Evolutionary conservation across 2,888 invertebrate genomes (phyloP), one percentile per base, ranked within the genome.

Genomic region (Torymus tubicola): DNA sequence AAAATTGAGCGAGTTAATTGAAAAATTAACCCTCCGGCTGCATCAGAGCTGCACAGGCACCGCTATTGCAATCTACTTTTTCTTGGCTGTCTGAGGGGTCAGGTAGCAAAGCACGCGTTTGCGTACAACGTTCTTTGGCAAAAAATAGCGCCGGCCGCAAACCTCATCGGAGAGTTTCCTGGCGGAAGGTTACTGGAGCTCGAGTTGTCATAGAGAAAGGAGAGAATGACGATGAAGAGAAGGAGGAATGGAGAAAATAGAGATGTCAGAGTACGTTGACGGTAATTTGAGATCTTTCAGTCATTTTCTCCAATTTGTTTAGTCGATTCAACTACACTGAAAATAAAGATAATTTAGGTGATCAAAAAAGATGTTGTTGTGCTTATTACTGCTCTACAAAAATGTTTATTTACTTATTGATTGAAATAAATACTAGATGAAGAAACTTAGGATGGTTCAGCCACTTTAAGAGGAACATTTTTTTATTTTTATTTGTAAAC

Each of bases 291-390:
- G 50, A 60, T 67, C 67, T 24, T 63, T 24, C 60, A 4, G 52
- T 58, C 53, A 52, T 74, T 64, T 75, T 21, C 16, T 60, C 60
- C 31, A 16, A 52, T 69, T 18, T 42, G 42, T 42, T 8, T 42
- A 31, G 16, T 21, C 13, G 64, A 80, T 70, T 58, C 69, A 16
- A 60, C 18, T 24, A 21, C 18, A 58, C 72, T 81, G 76, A 69
- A 81, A 77, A 72, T 67, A 68, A 42, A 76, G 63, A 53, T 16
- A 21, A 72, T 13, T 13, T 53, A 14, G 21, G 58, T 80, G 71
- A 79, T 71, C 61, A 53, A 65, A 75, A 75, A 80, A 80, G 53
- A 71, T 75, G 65, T 67, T 75, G 75, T 67, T 42, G 70, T 60
- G 57, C 53, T 65, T 55, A 18, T 60, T 71, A 53, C 53, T 60